phyloP scores from a whole-genome alignment of 2,888 invertebrate species.

The Cantharis lateralis region DNA sequence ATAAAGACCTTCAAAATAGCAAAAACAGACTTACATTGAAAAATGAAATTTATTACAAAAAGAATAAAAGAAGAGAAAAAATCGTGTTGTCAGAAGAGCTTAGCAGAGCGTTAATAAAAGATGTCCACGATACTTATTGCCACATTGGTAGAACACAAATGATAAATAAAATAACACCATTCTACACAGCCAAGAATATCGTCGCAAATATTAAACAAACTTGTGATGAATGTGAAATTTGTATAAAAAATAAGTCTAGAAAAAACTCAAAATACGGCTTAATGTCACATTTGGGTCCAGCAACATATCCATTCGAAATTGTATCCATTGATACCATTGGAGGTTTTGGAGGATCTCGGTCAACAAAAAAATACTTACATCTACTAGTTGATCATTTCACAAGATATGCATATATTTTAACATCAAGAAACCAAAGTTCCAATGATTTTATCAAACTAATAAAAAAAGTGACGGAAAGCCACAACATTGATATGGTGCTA shows the following conservation, averaged over 20 bases:
- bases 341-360: conserved; percentile 43
- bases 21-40: no score
- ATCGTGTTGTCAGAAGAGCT: no score
- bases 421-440: conserved; percentile 40
- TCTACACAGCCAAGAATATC: conserved; percentile 10
- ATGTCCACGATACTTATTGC: not conserved
- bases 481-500: conserved; percentile 39
- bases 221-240: conserved; percentile 30
- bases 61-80: no score
- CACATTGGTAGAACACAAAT: not conserved
- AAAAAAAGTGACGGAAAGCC: conserved; percentile 28
- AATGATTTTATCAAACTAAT: conserved; percentile 42
- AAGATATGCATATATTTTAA: conserved; percentile 41
- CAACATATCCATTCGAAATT: conserved; percentile 40
- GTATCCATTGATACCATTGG: conserved; percentile 44
- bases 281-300: conserved; percentile 36
- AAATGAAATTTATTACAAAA: no score
- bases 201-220: conserved; percentile 15
- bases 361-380: conserved; percentile 44
- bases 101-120: no score
- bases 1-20: not conserved
- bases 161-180: not conserved
- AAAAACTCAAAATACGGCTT: conserved; percentile 31
- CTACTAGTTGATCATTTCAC: conserved; percentile 43
- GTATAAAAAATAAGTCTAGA: conserved; percentile 44